phyloP scores from a whole-genome alignment of 2,888 invertebrate species.

The Archips crataeganus region DNA sequence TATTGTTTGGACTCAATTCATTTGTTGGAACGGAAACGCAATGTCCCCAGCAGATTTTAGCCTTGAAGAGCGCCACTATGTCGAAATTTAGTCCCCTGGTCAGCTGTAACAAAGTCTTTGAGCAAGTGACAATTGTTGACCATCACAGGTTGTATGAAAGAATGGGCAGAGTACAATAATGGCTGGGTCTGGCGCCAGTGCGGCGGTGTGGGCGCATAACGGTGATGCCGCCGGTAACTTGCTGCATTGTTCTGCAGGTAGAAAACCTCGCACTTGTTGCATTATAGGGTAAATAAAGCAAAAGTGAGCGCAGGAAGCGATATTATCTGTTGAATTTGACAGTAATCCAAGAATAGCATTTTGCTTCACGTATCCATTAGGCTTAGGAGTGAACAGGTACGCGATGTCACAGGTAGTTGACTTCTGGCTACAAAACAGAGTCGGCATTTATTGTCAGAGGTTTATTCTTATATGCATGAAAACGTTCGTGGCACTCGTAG shows the following conservation, averaged over 20 bases:
- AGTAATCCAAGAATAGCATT: slow-evolving; percentile 67
- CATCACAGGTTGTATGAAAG: slow-evolving; percentile 52
- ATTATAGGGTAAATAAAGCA: slow-evolving; percentile 60
- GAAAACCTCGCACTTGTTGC: slow-evolving; percentile 54
- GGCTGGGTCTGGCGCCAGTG: slow-evolving; percentile 74
- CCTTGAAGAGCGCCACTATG: slow-evolving; percentile 58
- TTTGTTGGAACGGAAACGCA: slow-evolving; percentile 27
- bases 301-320: slow-evolving; percentile 73
- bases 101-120: slow-evolving; percentile 48
- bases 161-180: slow-evolving; percentile 63
- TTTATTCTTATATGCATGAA: background rate
- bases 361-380: slow-evolving; percentile 58
- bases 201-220: slow-evolving; percentile 70
- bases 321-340: slow-evolving; percentile 59
- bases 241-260: slow-evolving; percentile 65
- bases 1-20: slow-evolving; percentile 22
- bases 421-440: slow-evolving; percentile 20
- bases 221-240: slow-evolving; percentile 60
- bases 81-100: slow-evolving; percentile 48
- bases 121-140: slow-evolving; percentile 58
- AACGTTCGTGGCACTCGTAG: no score
- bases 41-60: slow-evolving; percentile 19
- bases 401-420: slow-evolving; percentile 36
- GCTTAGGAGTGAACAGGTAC: slow-evolving; percentile 19
- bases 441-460: slow-evolving; percentile 23